These are phyloP conservation scores for Hypsopygia costalis DNA, from an alignment of 2,888 invertebrate genomes.

Conservation along the genomic window DNA sequence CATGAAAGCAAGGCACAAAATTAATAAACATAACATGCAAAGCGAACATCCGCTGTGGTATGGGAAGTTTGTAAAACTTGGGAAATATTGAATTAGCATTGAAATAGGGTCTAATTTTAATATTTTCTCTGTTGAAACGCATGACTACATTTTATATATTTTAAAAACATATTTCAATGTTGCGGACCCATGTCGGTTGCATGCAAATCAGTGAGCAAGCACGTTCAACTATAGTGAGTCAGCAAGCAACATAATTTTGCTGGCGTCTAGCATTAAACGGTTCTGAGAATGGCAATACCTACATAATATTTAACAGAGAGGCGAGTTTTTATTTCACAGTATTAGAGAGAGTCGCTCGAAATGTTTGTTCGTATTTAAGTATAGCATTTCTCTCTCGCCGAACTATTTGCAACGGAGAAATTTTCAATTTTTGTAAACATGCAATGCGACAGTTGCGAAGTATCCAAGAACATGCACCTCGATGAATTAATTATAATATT, in stretches of 20 bases:
- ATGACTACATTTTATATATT: background rate
- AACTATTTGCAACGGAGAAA: background rate
- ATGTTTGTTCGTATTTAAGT: slow-evolving; percentile 14
- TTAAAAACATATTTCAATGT: background rate
- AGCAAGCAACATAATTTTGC: slow-evolving; percentile 17
- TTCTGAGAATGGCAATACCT: slow-evolving; percentile 22
- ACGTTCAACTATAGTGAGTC: slow-evolving; percentile 20
- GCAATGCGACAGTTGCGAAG: slow-evolving; percentile 3
- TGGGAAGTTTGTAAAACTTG: background rate
- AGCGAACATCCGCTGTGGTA: background rate
- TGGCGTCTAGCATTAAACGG: slow-evolving; percentile 20
- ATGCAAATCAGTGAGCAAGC: slow-evolving; percentile 12
- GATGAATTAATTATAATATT: too few species aligned
- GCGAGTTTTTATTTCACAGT: slow-evolving; percentile 13
- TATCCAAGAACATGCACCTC: too few species aligned
- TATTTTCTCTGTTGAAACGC: background rate
- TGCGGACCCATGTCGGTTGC: background rate
- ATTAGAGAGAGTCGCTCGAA: slow-evolving; percentile 14
- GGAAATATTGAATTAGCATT: background rate
- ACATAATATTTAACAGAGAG: slow-evolving; percentile 14
- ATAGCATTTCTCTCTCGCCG: slow-evolving; percentile 13
- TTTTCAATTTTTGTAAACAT: background rate
- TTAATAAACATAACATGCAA: background rate
- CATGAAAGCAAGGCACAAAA: background rate
- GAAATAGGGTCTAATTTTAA: background rate